Conservation (phyloP, 2,888 invertebrate species). For the Macrosoma leucophasiata region DNA sequence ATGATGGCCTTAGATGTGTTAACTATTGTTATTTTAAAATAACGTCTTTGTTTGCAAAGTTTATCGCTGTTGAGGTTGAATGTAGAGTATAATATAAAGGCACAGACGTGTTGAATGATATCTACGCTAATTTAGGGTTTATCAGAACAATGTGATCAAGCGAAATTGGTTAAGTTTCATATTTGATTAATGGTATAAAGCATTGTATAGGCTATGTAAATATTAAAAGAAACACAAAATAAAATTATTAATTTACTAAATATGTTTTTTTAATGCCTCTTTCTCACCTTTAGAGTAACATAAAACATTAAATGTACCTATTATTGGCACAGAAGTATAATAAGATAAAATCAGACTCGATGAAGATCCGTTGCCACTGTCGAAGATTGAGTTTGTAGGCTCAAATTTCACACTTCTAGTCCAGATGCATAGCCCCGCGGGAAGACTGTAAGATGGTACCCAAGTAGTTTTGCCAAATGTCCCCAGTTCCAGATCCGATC, state of each 20-base stretch:
- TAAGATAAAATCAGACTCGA: too few species aligned
- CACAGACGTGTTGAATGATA: slow-evolving; percentile 23
- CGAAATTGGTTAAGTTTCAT: slow-evolving; percentile 68
- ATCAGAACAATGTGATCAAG: slow-evolving; percentile 65
- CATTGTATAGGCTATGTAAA: slow-evolving; percentile 68
- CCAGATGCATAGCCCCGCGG: too few species aligned
- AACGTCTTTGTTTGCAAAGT: slow-evolving; percentile 41
- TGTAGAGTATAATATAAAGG: slow-evolving; percentile 19
- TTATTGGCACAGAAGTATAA: too few species aligned
- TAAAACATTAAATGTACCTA: too few species aligned
- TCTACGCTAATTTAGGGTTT: slow-evolving; percentile 40
- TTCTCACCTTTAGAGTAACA: too few species aligned
- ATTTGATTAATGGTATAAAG: slow-evolving; percentile 61
- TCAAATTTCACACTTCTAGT: too few species aligned
- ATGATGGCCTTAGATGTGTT: slow-evolving; percentile 59
- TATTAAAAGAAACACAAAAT: slow-evolving; percentile 68
- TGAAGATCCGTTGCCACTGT: too few species aligned
- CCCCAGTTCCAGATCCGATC: too few species aligned
- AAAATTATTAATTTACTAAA: slow-evolving; percentile 74
- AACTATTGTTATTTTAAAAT: slow-evolving; percentile 45
- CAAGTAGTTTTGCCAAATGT: too few species aligned
- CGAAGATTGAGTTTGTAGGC: too few species aligned
- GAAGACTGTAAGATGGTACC: too few species aligned
- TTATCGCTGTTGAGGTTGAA: slow-evolving; percentile 42
- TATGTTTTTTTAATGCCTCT: slow-evolving; percentile 30